phyloP scores from a whole-genome alignment of 2,113 vertebrate genomes.

The Erythrolamprus reginae region DNA sequence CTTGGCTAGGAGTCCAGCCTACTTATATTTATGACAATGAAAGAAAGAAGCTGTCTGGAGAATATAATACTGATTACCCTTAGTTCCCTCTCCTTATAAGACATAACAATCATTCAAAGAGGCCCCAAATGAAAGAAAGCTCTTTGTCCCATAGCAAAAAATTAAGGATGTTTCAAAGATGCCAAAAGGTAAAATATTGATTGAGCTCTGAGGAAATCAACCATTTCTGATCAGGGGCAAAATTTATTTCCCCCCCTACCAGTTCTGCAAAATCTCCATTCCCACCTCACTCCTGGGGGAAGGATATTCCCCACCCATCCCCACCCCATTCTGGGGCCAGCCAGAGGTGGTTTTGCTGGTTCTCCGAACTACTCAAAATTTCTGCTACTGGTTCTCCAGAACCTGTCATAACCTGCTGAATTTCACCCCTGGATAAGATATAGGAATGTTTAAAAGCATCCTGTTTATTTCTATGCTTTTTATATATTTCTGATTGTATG shows the following conservation, averaged over 20 bases:
- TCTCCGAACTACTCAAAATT: no score
- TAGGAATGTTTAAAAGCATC: not conserved
- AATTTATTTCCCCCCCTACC: no score
- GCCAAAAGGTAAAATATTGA: not conserved
- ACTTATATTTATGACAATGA: slow-evolving; percentile 51
- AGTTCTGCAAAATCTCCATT: no score
- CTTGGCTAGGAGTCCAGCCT: slow-evolving; percentile 5
- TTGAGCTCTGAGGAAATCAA: not conserved
- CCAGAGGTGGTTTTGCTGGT: no score
- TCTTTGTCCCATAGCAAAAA: rapidly evolving
- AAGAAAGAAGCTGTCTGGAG: not conserved
- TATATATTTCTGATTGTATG: not conserved
- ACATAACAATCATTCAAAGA: not conserved
- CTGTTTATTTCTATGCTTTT: not conserved
- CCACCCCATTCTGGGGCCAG: no score
- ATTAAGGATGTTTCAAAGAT: not conserved
- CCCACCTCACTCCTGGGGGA: no score
- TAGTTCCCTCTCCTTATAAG: not conserved
- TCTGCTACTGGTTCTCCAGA: no score
- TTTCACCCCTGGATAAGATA: not conserved
- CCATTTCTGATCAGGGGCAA: not conserved
- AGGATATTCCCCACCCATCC: no score
- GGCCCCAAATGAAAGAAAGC: rapidly evolving
- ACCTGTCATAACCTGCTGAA: no score
- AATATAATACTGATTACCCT: not conserved